Evolutionary conservation across 64 coral and sea anemone genomes (phyloP), one percentile per base, ranked within the genome.

Genomic region (Exaiptasia diaphana): DNA sequence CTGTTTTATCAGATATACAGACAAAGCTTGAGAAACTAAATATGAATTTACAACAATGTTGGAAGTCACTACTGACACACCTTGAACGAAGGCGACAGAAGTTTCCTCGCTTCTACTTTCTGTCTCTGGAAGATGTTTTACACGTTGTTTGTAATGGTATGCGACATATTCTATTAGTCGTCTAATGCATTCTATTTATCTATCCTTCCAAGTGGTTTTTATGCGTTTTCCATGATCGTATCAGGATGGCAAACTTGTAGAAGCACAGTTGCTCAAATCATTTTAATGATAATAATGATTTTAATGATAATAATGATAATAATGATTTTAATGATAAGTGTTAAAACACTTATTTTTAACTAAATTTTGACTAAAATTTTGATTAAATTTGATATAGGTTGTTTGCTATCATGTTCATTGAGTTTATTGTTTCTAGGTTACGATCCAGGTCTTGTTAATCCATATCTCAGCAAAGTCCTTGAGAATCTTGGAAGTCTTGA

Each of bases 91-190:
- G 95, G 20, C 81, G 90, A 38, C 89, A 88, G 56, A 99, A 99
- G 78, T 99, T 99, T 22, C 95, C 95, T 20, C 85, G 95, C 18
- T 99, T 99, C 40, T 99, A 92, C 60, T 99, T 99, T 44, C 74
- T 99, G 8, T 99, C 95, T 6, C 68, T 48, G 35, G 95, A 99
- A 75, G 95, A 99, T 73, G 95, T 99, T 26, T 78, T 99, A 26
- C 95, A 99, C 68, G 85, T 99, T 1, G 90, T 99, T 24, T 99
- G 95, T 48, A 99, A 99, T 69, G 95, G 95, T 99, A 81, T 61
- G 88, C 1, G 25, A 18, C 5, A 9, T 4, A 18, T n/a, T n/a
- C n/a, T n/a, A n/a, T n/a, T n/a, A n/a, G n/a, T n/a, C n/a, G n/a
- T n/a, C n/a, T n/a, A n/a, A n/a, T n/a, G n/a, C n/a, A n/a, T n/a